Base-by-base conservation (phyloP, 2,113 vertebrate species). In the Elephantulus edwardii region DNA sequence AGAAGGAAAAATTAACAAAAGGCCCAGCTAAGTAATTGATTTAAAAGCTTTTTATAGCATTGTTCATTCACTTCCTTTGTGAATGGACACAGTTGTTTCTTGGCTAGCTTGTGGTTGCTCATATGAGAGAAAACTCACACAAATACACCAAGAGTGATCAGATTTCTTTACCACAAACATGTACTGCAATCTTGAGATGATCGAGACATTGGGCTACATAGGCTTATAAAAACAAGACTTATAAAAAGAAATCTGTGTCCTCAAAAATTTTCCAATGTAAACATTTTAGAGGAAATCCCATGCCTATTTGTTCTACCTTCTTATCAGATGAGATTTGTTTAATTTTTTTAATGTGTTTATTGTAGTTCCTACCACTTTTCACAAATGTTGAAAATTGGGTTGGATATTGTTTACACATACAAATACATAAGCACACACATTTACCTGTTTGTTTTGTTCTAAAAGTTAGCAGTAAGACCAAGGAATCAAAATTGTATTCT, bases 1-100 rank as follows among this genome's bases (percentile, higher is more conserved):
- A 84, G n/a, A n/a, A 33, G 46, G 66, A 9, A n/a, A 86, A 71
- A 28, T 84, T n/a, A 92, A 70, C 50, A 90, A 92, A 86, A 70
- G 38, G 79, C 54, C 58, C 64, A 58, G 20, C 54, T 64, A 75
- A 89, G 42, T 70, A 78, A 78, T 62, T 66, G 77, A 89, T 83
- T 71, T 80, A 71, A 91, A 86, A 77, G 19, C 50, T 87, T 62
- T 78, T 75, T 90, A 75, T 94, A 24, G 19, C 7, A 87, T 11
- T 87, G 28, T 80, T 30, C 26, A 13, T 74, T 62, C 38, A 68
- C 38, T 86, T 93, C 7, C 12, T 79, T 38, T 94, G 2, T 81
- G 17, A 71, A 50, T 38, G 44, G 28, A 46, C 42, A 33, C 46
- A 76, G 42, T 48, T 54, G 35, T 52, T 22, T 52, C 1, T 22